phyloP scores from a whole-genome alignment of 2,888 invertebrate genomes.

The Dugesia japonica region DNA sequence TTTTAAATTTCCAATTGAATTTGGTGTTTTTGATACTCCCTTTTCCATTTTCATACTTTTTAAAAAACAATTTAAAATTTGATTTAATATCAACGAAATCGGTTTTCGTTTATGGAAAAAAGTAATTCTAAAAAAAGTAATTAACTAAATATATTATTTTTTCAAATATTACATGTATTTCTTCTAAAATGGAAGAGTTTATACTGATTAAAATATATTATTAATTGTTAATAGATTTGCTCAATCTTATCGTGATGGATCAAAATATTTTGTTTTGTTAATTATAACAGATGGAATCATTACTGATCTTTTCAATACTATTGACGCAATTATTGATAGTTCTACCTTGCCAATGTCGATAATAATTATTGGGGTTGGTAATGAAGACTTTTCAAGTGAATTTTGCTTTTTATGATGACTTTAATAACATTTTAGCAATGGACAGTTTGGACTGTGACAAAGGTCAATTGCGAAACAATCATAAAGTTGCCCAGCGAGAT shows the following conservation, averaged over 20 bases:
- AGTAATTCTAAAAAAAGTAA: too few relatives aligned
- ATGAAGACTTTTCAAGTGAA: conserved; percentile 52
- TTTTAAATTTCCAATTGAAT: too few relatives aligned
- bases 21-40: too few relatives aligned
- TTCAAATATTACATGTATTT: too few relatives aligned
- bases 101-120: too few relatives aligned
- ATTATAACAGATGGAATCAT: conserved; percentile 53
- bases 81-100: too few relatives aligned
- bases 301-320: conserved; percentile 49
- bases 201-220: too few relatives aligned
- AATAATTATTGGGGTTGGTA: conserved; percentile 55
- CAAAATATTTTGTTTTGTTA: conserved; percentile 50
- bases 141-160: too few relatives aligned
- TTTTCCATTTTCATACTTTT: too few relatives aligned
- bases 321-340: conserved; percentile 40
- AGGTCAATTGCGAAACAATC: conserved; percentile 45
- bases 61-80: too few relatives aligned
- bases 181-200: too few relatives aligned
- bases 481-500: conserved; percentile 51
- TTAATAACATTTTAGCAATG: conserved; percentile 54
- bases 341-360: conserved; percentile 54
- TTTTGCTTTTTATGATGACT: too few relatives aligned
- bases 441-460: conserved; percentile 54
- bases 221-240: conserved; percentile 36
- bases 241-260: conserved; percentile 32